Evolutionary conservation across 2,797 vertebrate species (phyloP), one percentile per base, ranked within the genome.

Genomic region (Cuculus canorus): DNA sequence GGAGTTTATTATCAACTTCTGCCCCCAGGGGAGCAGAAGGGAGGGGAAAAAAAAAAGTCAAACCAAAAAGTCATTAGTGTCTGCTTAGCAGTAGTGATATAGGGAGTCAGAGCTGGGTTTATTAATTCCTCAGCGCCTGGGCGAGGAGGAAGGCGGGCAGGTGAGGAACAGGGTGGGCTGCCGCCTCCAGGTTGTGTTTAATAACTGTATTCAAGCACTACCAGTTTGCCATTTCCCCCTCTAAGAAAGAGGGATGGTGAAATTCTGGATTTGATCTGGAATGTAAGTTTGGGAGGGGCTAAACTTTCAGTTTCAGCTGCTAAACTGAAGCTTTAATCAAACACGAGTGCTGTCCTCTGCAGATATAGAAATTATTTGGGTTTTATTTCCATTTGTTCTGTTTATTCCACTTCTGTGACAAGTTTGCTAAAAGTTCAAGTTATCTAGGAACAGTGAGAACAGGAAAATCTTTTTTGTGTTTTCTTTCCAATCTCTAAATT

Each of bases 1-100:
- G 11, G 82, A 93, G 81, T 85, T 95, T 77, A 83, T 93, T 93
- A 92, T 86, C 94, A 93, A 64, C 71, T 60, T 57, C 68, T 95
- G 57, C 90, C 61, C 76, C 79, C 53, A 11, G 90, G 64, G 68
- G 96, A 68, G 81, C 21, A 24, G 45, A 75, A 90, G 89, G 72
- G 45, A 75, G 90, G 89, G 72, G 30, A 11, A 19, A 59, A 30
- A 63, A 21, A 22, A 45, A 45, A 45, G 45, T 45, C 21, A 43
- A 13, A 45, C 47, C 47, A 10, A 60, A 19, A 93, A 72, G 45
- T 92, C 66, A 41, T 93, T 77, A 64, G 45, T 82, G 41, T 90
- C 56, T 91, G 73, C 48, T 91, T 76, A 73, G 76, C 70, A 80
- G 43, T 39, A 57, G 83, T 17, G 64, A 56, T 92, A 72, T 88